These are phyloP conservation scores for Garrulus glandarius DNA, from an alignment of 2,797 vertebrate genomes.

Conservation along the genomic window DNA sequence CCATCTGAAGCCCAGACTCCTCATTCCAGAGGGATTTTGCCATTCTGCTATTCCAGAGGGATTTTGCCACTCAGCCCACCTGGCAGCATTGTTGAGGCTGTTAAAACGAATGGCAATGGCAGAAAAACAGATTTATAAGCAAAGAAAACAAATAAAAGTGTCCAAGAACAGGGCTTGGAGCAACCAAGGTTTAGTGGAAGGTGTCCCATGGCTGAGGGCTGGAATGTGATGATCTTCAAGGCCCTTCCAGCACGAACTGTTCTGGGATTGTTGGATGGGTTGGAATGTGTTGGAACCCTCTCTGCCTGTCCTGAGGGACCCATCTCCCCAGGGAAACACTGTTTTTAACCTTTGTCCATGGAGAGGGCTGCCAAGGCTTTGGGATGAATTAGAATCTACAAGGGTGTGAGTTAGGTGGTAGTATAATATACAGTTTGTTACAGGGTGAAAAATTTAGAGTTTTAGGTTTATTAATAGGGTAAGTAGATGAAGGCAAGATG, in stretches of 20 bases:
- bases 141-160: neutral
- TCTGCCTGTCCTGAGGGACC: too few species aligned
- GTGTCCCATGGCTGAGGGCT: rapidly evolving
- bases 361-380: too few species aligned
- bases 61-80: neutral
- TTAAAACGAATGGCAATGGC: neutral
- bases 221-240: neutral
- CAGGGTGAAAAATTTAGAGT: too few species aligned
- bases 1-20: neutral
- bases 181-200: too few species aligned
- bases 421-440: too few species aligned
- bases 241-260: neutral
- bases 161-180: neutral
- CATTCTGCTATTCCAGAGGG: neutral
- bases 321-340: too few species aligned
- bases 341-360: too few species aligned
- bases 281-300: too few species aligned
- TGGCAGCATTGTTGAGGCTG: rapidly evolving
- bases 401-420: too few species aligned
- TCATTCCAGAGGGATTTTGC: neutral
- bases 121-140: neutral
- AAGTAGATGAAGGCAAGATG: too few species aligned
- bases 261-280: neutral
- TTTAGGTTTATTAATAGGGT: too few species aligned
- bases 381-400: too few species aligned